Percentiles rank a stretch among this genome's conserved stretches.
phyloP scores from a whole-genome alignment of 2,797 vertebrate genomes.

The Catamblyrhynchus diadema region DNA sequence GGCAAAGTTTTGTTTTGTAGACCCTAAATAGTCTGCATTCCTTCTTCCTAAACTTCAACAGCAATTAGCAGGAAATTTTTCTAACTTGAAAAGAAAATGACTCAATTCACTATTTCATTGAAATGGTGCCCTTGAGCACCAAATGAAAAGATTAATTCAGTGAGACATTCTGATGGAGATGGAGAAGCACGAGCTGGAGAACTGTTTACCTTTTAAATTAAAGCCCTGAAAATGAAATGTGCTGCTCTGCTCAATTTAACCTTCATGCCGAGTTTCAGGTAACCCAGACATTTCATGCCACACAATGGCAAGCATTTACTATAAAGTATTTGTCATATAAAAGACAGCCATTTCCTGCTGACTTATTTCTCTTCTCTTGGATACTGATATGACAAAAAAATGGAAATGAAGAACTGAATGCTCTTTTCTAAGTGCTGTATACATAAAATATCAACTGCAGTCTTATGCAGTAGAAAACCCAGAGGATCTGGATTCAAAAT shows the following conservation, averaged over 20 bases:
- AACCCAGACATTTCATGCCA: neutral
- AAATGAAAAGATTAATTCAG: neutral
- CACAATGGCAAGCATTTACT: neutral
- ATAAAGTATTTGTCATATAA: neutral
- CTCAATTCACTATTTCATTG: neutral
- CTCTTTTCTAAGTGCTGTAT: neutral
- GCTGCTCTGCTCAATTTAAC: neutral
- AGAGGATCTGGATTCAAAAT: neutral
- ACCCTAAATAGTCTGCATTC: neutral
- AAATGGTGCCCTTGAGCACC: neutral
- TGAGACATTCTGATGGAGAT: neutral
- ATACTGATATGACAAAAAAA: neutral
- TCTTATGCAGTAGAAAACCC: neutral
- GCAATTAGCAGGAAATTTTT: neutral
- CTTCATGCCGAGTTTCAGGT: neutral
- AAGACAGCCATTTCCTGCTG: neutral
- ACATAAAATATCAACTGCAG: constrained; percentile 29
- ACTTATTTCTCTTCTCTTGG: constrained; percentile 1
- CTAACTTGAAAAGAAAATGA: neutral
- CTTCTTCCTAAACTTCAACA: neutral
- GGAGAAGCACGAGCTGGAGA: neutral
- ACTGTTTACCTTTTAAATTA: neutral
- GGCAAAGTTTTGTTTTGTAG: neutral
- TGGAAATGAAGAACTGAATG: neutral
- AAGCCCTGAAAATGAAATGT: neutral